Evolutionary conservation across 35 echinoderm and acorn worm species (phyloP).

Genomic region (Acanthaster planci): DNA sequence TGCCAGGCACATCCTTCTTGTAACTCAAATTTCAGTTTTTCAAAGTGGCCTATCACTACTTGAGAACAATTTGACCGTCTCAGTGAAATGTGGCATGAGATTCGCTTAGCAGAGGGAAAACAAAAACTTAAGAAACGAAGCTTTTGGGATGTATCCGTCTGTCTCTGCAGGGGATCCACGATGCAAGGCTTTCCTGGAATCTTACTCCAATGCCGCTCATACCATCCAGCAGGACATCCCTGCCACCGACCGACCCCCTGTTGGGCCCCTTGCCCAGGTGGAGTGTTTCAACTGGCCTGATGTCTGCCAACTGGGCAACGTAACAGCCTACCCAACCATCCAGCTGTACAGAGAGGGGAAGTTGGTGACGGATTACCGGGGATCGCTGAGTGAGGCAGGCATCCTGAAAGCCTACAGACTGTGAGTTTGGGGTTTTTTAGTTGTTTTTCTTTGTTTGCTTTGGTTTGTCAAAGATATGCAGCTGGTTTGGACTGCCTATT

Average conservation of each 20-base stretch:
- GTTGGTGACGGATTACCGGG: slow-evolving; percentile 56
- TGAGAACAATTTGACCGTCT: too few species aligned
- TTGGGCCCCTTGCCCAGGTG: slow-evolving; percentile 68
- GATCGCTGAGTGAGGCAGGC: slow-evolving; percentile 38
- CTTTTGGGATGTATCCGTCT: not conserved
- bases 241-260: not conserved
- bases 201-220: slow-evolving; percentile 52
- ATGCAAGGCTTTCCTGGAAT: slow-evolving; percentile 66
- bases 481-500: too few species aligned
- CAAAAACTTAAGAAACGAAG: too few species aligned
- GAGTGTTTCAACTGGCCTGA: slow-evolving; percentile 92
- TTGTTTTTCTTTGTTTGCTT: too few species aligned
- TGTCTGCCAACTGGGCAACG: slow-evolving; percentile 84
- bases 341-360: slow-evolving; percentile 53
- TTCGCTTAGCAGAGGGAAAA: too few species aligned
- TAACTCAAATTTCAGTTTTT: too few species aligned
- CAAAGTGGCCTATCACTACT: too few species aligned
- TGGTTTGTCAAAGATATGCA: too few species aligned
- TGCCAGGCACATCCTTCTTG: too few species aligned
- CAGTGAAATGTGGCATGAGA: too few species aligned
- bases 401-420: slow-evolving; percentile 39
- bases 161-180: slow-evolving; percentile 66
- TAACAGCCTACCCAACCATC: slow-evolving; percentile 74
- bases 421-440: too few species aligned
- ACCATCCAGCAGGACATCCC: slow-evolving; percentile 22